phyloP scores from a whole-genome alignment of 2,888 invertebrate species.

The Epicampocera succincta region DNA sequence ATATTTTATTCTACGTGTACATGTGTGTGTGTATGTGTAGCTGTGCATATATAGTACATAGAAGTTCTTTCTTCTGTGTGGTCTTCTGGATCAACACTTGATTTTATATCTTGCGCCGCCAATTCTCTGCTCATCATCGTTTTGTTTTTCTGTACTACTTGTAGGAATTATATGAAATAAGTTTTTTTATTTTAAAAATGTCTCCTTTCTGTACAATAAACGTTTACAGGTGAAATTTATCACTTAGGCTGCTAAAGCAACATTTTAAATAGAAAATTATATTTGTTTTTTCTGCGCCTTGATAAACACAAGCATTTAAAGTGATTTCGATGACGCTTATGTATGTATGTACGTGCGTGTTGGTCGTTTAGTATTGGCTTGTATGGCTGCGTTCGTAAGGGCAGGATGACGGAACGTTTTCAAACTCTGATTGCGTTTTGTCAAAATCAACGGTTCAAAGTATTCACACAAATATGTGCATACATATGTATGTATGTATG shows the following conservation, averaged over 20 bases:
- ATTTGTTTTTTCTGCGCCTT: constrained; percentile 36
- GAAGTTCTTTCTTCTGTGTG: constrained; percentile 35
- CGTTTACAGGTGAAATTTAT: constrained; percentile 64
- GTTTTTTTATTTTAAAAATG: constrained; percentile 36
- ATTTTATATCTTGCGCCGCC: constrained; percentile 32
- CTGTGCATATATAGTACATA: too few species aligned
- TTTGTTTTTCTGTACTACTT: constrained; percentile 39
- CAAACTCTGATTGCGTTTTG: background rate
- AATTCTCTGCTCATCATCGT: constrained; percentile 5
- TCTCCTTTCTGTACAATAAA: constrained; percentile 40
- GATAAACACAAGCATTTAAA: constrained; percentile 23
- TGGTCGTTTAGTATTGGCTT: too few species aligned
- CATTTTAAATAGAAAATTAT: constrained; percentile 53
- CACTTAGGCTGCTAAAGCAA: constrained; percentile 56
- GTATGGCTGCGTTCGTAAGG: too few species aligned
- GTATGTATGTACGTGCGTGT: background rate
- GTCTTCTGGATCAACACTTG: constrained; percentile 9
- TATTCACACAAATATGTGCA: too few species aligned
- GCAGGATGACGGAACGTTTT: constrained; percentile 25
- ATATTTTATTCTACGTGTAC: constrained; percentile 6
- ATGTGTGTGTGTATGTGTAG: constrained; percentile 9
- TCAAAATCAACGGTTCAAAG: too few species aligned
- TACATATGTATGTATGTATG: too few species aligned
- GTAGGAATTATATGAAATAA: constrained; percentile 36
- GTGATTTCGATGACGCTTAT: constrained; percentile 29